These are phyloP conservation scores for Anguilla megastoma DNA, from an alignment of 2,797 vertebrate species.

Conservation along the genomic window DNA sequence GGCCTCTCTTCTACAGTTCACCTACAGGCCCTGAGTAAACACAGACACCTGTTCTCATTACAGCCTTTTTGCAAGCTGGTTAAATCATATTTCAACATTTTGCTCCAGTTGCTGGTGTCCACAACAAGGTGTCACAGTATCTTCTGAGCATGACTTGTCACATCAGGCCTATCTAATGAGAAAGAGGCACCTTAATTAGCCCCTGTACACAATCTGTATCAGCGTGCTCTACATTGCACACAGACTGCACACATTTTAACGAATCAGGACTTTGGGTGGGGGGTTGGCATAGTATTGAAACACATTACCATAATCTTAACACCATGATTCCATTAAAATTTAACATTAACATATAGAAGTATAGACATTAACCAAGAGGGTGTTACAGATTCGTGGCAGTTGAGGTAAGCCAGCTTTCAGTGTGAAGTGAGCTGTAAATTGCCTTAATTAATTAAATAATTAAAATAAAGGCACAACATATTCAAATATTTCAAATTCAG, in stretches of 20 bases:
- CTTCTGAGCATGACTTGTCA: slow-evolving; percentile 21
- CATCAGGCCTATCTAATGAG: slow-evolving; percentile 42
- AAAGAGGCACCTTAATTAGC: slow-evolving; percentile 42
- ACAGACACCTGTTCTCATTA: neutral
- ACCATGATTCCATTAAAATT: neutral
- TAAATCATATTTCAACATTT: neutral
- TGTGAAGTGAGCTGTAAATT: neutral
- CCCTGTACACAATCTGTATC: slow-evolving; percentile 26
- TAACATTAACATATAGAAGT: neutral
- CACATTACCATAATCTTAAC: neutral
- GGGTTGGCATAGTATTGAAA: neutral
- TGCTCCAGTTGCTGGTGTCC: neutral
- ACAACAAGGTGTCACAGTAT: neutral
- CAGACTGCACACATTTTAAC: neutral
- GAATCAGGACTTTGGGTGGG: neutral
- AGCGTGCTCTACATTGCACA: slow-evolving; percentile 3
- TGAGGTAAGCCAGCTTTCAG: neutral
- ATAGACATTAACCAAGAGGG: neutral
- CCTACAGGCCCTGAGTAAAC: neutral
- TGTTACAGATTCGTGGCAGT: neutral
- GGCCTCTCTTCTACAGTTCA: neutral
- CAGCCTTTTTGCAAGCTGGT: neutral
- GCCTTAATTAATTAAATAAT: too few relatives aligned
- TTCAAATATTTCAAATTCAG: neutral
- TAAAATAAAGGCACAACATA: neutral